Conservation (phyloP, 2,888 invertebrate genomes). For the Megastigmus dorsalis region DNA sequence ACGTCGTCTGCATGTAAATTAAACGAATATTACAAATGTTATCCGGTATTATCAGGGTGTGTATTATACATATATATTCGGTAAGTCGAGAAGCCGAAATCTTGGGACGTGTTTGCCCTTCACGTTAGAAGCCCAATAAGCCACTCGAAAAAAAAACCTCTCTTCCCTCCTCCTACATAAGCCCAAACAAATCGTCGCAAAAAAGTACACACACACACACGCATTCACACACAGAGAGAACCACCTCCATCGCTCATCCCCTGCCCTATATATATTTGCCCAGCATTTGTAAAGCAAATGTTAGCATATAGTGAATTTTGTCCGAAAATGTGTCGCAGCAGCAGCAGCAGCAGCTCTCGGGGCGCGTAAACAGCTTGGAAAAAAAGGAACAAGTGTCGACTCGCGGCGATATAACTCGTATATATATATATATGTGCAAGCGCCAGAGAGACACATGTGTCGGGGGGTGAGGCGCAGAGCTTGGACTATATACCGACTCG, state of each 20-base stretch:
- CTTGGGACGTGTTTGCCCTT: background rate
- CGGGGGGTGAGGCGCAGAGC: background rate
- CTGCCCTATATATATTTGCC: background rate
- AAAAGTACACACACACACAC: background rate
- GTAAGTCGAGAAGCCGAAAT: background rate
- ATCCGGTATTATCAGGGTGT: too few relatives aligned
- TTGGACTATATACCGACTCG: background rate
- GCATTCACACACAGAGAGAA: too few relatives aligned
- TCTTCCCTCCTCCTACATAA: background rate
- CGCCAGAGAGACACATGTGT: too few relatives aligned
- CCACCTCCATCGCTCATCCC: background rate
- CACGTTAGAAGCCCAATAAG: background rate
- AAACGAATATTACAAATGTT: too few relatives aligned
- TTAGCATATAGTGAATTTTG: background rate
- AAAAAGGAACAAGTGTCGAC: background rate
- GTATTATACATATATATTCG: too few relatives aligned
- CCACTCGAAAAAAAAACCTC: background rate
- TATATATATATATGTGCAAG: too few relatives aligned
- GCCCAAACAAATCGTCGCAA: background rate
- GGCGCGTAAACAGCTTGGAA: background rate
- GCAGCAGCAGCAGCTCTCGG: too few relatives aligned
- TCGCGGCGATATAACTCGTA: too few relatives aligned
- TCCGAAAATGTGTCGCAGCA: background rate
- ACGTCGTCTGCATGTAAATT: too few relatives aligned
- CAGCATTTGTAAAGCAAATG: constrained; percentile 9